Evolutionary conservation across 2,888 invertebrate genomes (phyloP).

Genomic region (Thymelicus lineola): DNA sequence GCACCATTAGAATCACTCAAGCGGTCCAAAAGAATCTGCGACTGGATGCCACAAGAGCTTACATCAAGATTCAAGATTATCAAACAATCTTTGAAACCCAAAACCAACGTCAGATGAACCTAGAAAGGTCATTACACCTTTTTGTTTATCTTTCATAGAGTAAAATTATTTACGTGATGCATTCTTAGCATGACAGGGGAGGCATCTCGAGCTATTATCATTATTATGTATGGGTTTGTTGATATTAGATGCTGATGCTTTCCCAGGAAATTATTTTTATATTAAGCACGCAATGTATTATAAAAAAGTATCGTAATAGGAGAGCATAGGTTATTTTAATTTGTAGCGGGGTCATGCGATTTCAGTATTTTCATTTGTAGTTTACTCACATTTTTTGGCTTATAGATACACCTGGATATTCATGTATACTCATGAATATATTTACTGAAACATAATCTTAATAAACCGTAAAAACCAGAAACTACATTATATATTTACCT

Average conservation of each 20-base stretch:
- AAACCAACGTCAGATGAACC: constrained; percentile 49
- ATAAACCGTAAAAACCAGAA: no score
- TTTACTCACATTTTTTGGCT: no score
- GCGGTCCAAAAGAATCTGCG: constrained; percentile 31
- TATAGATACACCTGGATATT: no score
- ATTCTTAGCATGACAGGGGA: constrained; percentile 66
- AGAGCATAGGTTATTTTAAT: no score
- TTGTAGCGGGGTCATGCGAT: no score
- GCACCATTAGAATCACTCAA: constrained; percentile 32
- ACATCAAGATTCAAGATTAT: constrained; percentile 31
- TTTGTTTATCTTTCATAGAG: constrained; percentile 56
- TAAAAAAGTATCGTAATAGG: no score
- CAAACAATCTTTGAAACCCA: constrained; percentile 48
- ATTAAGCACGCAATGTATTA: neutral
- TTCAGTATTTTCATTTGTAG: no score
- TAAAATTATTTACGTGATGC: constrained; percentile 69
- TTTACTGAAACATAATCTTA: no score
- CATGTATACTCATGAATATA: no score
- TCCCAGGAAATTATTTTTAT: neutral
- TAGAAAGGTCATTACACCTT: constrained; percentile 55
- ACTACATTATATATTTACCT: no score
- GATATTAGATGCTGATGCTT: neutral
- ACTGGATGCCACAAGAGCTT: constrained; percentile 27
- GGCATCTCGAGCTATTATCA: constrained; percentile 60
- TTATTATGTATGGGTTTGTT: constrained; percentile 52